These are phyloP conservation scores for Ammospiza caudacuta DNA, from an alignment of 2,113 vertebrate genomes.

Conservation along the genomic window DNA sequence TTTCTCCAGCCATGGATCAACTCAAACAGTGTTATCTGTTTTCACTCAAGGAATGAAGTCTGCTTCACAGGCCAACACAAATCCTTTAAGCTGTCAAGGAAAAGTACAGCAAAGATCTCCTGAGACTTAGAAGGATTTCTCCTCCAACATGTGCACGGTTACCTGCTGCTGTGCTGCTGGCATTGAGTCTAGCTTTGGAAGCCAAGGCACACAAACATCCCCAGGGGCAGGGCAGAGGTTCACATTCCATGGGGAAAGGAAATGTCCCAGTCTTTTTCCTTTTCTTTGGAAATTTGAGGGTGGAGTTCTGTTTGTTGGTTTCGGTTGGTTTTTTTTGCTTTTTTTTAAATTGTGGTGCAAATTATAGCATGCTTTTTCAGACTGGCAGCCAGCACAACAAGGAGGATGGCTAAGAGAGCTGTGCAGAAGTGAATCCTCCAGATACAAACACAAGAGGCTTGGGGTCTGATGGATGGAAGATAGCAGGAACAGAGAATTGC, in stretches of 20 bases:
- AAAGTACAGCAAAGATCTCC: not conserved
- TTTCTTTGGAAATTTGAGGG: not conserved
- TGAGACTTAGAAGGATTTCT: not conserved
- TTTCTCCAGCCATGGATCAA: not conserved
- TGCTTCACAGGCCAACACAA: not conserved
- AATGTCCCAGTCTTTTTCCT: not conserved
- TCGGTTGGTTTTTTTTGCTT: not conserved
- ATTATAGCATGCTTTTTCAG: not conserved
- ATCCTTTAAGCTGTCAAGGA: not conserved
- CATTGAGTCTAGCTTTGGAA: not conserved
- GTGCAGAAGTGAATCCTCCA: conserved; percentile 3
- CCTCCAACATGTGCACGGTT: fast-evolving
- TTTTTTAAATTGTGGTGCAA: not conserved
- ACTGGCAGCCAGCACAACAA: not conserved
- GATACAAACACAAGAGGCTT: not conserved
- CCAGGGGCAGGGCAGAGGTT: not conserved
- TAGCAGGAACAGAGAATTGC: not conserved
- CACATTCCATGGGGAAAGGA: not conserved
- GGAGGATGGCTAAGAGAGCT: not conserved
- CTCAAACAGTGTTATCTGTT: not conserved
- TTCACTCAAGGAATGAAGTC: not conserved
- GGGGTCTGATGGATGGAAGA: not conserved
- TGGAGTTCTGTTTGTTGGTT: not conserved
- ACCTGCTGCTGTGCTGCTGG: not conserved
- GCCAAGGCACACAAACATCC: not conserved